Conservation (phyloP, 2,797 vertebrate species). For the Triplophysa bombifrons region DNA sequence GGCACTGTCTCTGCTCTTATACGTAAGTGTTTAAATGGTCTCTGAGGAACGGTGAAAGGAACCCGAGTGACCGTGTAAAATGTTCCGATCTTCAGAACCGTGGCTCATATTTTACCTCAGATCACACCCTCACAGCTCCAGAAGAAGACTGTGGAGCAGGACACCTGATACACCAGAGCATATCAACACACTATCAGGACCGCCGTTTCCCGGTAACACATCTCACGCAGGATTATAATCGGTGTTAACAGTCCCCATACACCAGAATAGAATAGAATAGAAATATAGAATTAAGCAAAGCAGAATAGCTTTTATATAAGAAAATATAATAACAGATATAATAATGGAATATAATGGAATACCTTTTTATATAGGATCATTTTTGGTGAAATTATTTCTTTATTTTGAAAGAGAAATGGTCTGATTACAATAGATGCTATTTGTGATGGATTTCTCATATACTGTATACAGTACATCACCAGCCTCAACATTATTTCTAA, state of each 20-base stretch:
- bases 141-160: slow-evolving; percentile 12
- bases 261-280: slow-evolving; percentile 2
- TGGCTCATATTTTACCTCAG: slow-evolving; percentile 32
- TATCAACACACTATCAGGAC: slow-evolving; percentile 36
- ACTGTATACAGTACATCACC: no score
- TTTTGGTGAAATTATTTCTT: no score
- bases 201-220: slow-evolving; percentile 37
- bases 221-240: slow-evolving; percentile 19
- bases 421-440: no score
- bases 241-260: slow-evolving; percentile 20
- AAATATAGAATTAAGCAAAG: background rate
- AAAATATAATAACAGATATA: background rate
- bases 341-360: background rate
- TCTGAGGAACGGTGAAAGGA: slow-evolving; percentile 11
- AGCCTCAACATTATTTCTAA: no score
- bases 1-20: background rate
- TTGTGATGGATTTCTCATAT: no score
- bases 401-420: no score
- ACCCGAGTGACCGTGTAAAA: slow-evolving; percentile 2
- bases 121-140: slow-evolving; percentile 13
- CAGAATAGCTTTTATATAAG: background rate
- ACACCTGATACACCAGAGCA: slow-evolving; percentile 35
- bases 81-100: slow-evolving; percentile 17
- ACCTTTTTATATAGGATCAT: no score
- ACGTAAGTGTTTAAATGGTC: slow-evolving; percentile 15